A percentile compares a stretch with the other conserved stretches of the same genome.
phyloP scores from a whole-genome alignment of 30 jellyfish, hydroid and myxozoan species.

The Cassiopea xamachana region DNA sequence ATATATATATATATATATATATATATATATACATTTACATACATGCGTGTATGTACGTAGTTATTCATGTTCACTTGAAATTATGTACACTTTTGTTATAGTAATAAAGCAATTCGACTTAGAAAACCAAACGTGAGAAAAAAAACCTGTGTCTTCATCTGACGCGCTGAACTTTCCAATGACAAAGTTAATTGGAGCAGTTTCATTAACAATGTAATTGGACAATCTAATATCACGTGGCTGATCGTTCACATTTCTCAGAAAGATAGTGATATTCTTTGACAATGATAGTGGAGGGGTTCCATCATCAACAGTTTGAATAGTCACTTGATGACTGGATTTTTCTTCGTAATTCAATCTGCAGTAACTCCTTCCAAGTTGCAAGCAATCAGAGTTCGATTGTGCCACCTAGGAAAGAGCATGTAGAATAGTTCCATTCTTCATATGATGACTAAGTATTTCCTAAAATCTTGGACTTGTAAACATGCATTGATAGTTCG shows the following conservation, averaged over 20 bases:
- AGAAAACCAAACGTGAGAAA: too few relatives aligned
- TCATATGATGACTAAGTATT: too few relatives aligned
- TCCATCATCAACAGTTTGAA: constrained; percentile 79
- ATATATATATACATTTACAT: too few relatives aligned
- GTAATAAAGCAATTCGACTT: too few relatives aligned
- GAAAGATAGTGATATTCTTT: constrained; percentile 68
- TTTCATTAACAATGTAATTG: constrained; percentile 54
- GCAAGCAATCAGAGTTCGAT: constrained; percentile 68
- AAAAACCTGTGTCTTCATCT: constrained; percentile 76
- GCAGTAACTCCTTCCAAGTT: constrained; percentile 64
- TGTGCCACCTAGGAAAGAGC: constrained; percentile 62
- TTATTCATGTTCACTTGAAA: too few relatives aligned
- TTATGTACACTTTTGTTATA: too few relatives aligned
- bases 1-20: too few relatives aligned
- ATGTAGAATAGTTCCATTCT: too few relatives aligned
- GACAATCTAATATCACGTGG: constrained; percentile 81
- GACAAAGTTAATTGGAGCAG: constrained; percentile 68
- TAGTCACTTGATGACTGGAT: constrained; percentile 11
- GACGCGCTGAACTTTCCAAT: constrained; percentile 75
- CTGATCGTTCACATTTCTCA: constrained; percentile 78
- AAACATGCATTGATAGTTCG: too few relatives aligned
- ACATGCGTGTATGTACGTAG: too few relatives aligned
- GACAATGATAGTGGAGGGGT: constrained; percentile 58
- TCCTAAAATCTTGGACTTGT: too few relatives aligned
- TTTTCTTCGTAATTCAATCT: constrained; percentile 66